These are phyloP conservation scores for Heliconius eleuchia DNA, from an alignment of 1,140 invertebrate genomes.

Conservation along the genomic window DNA sequence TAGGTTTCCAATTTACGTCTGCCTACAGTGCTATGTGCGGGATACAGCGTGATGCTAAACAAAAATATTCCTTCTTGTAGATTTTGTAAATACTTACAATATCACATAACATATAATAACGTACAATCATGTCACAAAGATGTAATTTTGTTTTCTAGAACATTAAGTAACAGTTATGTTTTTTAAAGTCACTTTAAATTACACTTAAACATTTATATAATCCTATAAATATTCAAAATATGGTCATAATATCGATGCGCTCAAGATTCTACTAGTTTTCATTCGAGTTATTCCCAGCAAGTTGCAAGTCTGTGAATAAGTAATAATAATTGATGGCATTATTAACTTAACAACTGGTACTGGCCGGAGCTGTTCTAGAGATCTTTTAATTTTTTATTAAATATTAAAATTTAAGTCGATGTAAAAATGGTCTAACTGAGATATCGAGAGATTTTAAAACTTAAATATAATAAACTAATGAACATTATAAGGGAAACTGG, in stretches of 20 bases:
- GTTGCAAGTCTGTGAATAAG: constrained; percentile 22
- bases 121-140: background rate
- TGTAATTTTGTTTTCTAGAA: background rate
- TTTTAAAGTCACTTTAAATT: background rate
- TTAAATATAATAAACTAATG: too few relatives aligned
- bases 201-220: constrained; percentile 9
- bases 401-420: background rate
- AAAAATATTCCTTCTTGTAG: background rate
- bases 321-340: constrained; percentile 30
- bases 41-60: background rate
- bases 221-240: constrained; percentile 13
- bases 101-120: too few relatives aligned
- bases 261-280: constrained; percentile 21
- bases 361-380: constrained; percentile 7
- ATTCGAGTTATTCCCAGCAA: constrained; percentile 24
- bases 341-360: constrained; percentile 22
- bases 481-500: too few relatives aligned
- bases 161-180: background rate
- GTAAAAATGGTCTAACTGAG: background rate
- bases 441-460: too few relatives aligned
- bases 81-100: too few relatives aligned
- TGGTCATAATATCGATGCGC: constrained; percentile 10
- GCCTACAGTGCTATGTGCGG: background rate
- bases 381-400: constrained; percentile 11
- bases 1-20: background rate